Base-by-base conservation (phyloP, 92 coral and sea anemone species). In the Palythoa grandis region DNA sequence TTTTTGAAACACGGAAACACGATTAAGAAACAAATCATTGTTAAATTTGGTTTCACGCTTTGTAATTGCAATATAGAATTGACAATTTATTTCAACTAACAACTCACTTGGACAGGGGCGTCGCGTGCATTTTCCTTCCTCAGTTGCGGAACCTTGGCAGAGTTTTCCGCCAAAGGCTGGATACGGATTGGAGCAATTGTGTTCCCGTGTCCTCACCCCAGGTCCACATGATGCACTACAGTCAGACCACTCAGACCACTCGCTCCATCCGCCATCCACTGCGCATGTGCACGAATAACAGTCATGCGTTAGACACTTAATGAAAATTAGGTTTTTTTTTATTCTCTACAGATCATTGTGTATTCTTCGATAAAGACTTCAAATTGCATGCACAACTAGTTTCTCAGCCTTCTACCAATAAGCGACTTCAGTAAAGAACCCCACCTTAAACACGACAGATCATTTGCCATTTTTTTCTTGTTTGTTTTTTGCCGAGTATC, bases 221-320 rank as follows among this genome's bases (percentile, higher is more conserved):
- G 91, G 88, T 10, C 93, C 93, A 61, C 93, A 91, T 29, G 91
- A 72, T 52, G 86, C 84, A 61, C 93, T 91, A 57, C 93, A 91
- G 22, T 87, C 91, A 38, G 79, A 70, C 93, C 93, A 91, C 58
- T 78, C 76, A 2, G 82, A 78, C 93, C 93, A 91, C 0, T 80
- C 74, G 35, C 68, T 78, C 93, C 93, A 91, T 5, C 38, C 83
- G 52, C 93, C 93, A 53, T 91, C 91, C 63, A 91, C 93, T 91
- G 74, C 73, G 17, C 14, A 22, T 23, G 35, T 47, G 35, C 29
- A 69, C 23, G 23, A 25, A 2, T 12, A 11, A 19, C 20, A 61
- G 5, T 61, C 24, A 1, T 13, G 16, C n/a, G 16, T 57, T 17
- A 13, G 5, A 17, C 5, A 57, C 17, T 17, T 57, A 10, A 0